phyloP scores from a whole-genome alignment of 2,797 vertebrate genomes.

The Gymnothorax reevesii region DNA sequence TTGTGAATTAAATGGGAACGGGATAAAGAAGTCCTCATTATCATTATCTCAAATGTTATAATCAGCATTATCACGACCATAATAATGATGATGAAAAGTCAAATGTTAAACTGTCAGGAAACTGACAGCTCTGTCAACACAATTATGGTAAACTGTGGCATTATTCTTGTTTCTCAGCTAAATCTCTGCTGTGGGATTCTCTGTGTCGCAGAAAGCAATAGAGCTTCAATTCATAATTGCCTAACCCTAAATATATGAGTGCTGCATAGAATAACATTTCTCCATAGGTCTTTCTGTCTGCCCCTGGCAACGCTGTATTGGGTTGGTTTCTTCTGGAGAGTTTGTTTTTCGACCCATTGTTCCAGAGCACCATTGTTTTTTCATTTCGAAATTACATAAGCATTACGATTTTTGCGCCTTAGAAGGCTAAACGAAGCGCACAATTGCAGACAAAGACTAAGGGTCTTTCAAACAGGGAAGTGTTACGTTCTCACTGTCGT shows the following conservation, averaged over 20 bases:
- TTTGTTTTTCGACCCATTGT: no score
- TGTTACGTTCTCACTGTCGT: neutral
- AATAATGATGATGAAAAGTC: conserved; percentile 31
- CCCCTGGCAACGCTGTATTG: no score
- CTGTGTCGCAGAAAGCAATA: neutral
- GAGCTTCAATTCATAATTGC: neutral
- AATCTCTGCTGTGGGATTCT: neutral
- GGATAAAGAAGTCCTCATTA: conserved; percentile 27
- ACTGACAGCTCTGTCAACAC: conserved; percentile 30
- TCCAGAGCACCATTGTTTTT: no score
- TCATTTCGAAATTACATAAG: no score
- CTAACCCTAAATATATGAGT: neutral
- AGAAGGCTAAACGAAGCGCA: neutral
- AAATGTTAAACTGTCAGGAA: conserved; percentile 30
- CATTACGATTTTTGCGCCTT: neutral
- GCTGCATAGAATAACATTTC: neutral
- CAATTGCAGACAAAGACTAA: neutral
- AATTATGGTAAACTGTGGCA: neutral
- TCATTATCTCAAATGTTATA: conserved; percentile 31
- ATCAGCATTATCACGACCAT: conserved; percentile 29
- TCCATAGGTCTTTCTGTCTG: no score
- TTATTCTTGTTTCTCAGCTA: conserved; percentile 12
- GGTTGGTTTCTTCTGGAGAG: no score
- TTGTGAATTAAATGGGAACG: conserved; percentile 25
- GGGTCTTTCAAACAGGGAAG: neutral